Conservation (phyloP, 2,113 vertebrate genomes). For the Uria aalge region DNA sequence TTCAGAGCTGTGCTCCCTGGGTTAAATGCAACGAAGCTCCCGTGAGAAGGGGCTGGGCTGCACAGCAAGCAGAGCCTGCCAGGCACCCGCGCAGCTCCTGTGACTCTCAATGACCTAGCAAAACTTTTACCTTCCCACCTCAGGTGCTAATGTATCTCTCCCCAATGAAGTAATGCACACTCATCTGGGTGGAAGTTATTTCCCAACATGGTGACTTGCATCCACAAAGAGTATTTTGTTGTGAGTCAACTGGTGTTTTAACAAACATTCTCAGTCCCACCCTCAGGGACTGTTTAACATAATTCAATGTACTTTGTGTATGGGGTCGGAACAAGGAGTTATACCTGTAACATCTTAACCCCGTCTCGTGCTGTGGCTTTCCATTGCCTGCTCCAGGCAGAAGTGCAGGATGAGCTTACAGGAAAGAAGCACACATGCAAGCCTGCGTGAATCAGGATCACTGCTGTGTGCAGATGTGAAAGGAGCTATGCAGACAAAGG, state of each 20-base stretch:
- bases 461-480: neutral
- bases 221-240: neutral
- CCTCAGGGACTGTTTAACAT: neutral
- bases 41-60: neutral
- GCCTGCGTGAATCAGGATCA: accelerated
- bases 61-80: neutral
- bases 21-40: neutral
- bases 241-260: neutral
- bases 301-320: neutral
- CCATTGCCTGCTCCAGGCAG: neutral
- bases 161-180: neutral
- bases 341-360: neutral
- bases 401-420: accelerated
- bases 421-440: neutral
- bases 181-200: neutral
- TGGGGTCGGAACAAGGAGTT: neutral
- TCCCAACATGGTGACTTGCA: accelerated
- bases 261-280: neutral
- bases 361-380: neutral
- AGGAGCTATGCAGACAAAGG: neutral
- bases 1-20: neutral
- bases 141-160: neutral
- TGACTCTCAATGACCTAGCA: neutral
- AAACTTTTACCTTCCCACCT: neutral
- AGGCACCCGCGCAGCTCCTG: neutral